Evolutionary conservation across 2,888 invertebrate species (phyloP), one percentile per base, ranked within the genome.

Genomic region (Hyposoter dolosus): DNA sequence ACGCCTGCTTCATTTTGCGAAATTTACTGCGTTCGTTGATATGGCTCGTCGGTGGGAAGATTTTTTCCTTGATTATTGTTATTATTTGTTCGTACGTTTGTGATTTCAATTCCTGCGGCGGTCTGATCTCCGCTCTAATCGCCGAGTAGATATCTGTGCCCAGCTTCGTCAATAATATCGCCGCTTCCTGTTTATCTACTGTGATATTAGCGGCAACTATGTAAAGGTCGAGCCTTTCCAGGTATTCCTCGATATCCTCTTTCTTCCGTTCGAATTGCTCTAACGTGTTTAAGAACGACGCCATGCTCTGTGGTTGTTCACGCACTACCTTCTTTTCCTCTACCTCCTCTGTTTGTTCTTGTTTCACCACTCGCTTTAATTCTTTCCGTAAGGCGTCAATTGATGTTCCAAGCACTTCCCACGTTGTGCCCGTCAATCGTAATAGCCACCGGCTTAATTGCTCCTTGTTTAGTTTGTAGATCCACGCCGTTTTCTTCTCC

Each of bases 201-300:
- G 28, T 60, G 71, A 79, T 79, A n/a, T 79, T 79, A 4, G 79
- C 69, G 28, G 71, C 79, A 12, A 71, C 47, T n/a, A 79, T 45
- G 45, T 45, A 71, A 17, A 79, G 32, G 63, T 63, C 71, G n/a
- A 79, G 63, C 6, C 79, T 15, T 6, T 79, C 79, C 47, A 81
- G 50, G 68, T 35, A 81, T 45, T 81, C 74, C n/a, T 81, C 81
- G 50, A 81, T 74, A 47, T 81, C 81, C 35, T 81, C 53, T 15
- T 81, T 81, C 10, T 81, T 81, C 32, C 74, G 43, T 15, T 81
- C 81, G 74, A 81, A 74, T 32, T 19, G 74, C 32, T 81, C 81
- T 65, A 81, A 47, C 15, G 74, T 47, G 47, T 74, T 81, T n/a
- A 81, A 28, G 17, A 81, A 81, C 19, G 81, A 74, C 15, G 81